phyloP scores from a whole-genome alignment of 2,797 vertebrate species.

The Kryptopterus vitreolus region DNA sequence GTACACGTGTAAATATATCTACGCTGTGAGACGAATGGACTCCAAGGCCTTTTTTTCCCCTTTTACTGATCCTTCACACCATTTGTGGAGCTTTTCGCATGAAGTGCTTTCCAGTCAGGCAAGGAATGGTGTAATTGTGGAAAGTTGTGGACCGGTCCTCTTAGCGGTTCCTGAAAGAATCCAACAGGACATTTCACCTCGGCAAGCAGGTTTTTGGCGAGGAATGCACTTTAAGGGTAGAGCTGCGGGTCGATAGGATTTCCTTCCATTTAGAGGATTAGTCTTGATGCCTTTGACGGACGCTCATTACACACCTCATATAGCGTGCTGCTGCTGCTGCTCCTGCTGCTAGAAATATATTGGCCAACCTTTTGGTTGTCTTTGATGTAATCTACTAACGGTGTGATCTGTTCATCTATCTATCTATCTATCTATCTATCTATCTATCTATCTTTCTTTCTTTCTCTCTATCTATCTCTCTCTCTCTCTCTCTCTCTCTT shows the following conservation, averaged over 20 bases:
- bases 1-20: conserved; percentile 32
- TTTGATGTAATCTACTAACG: neutral
- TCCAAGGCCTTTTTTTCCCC: conserved; percentile 17
- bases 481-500: too few relatives aligned
- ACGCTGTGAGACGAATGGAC: conserved; percentile 8
- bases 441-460: too few relatives aligned
- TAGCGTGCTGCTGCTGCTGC: neutral
- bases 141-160: neutral
- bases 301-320: neutral
- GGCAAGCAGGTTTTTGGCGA: neutral
- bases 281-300: neutral
- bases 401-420: too few relatives aligned
- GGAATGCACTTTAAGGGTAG: conserved; percentile 12
- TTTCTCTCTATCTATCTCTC: too few relatives aligned
- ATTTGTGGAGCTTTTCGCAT: neutral
- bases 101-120: conserved; percentile 9
- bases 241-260: neutral
- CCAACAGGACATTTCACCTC: conserved; percentile 12
- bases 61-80: conserved; percentile 35
- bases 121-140: neutral
- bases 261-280: conserved; percentile 19
- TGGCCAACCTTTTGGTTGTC: neutral
- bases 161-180: neutral
- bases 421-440: too few relatives aligned
- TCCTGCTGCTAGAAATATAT: neutral